phyloP scores from a whole-genome alignment of 1,140 invertebrate species.

The Ceratina calcarata region DNA sequence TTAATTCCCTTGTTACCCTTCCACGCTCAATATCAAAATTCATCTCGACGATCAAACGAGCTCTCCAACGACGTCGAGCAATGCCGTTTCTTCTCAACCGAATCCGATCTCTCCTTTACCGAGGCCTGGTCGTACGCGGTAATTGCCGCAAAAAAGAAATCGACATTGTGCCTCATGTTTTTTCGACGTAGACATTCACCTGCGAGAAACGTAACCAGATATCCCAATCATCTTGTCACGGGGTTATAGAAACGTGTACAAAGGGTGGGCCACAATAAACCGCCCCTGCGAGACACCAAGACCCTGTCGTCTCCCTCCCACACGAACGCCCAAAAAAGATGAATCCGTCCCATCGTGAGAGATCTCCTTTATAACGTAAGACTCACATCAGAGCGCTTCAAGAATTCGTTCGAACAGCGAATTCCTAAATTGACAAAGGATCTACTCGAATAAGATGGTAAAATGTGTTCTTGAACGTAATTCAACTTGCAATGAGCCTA shows the following conservation, averaged over 20 bases:
- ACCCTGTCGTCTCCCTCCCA: constrained; percentile 4
- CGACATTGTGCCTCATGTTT: constrained; percentile 57
- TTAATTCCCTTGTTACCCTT: no score
- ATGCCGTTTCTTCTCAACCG: neutral
- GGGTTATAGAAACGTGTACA: constrained; percentile 74
- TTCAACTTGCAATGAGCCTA: no score
- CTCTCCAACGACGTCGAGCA: neutral
- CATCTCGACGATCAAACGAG: no score
- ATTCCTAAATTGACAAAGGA: no score
- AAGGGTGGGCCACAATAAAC: constrained; percentile 77
- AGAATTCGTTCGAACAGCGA: no score
- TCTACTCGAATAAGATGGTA: no score
- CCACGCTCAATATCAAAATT: no score
- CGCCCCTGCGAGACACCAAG: constrained; percentile 72
- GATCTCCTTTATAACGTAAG: no score
- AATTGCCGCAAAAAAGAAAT: constrained; percentile 54
- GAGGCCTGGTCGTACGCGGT: neutral
- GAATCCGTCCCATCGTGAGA: constrained; percentile 14
- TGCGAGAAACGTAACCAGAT: constrained; percentile 72
- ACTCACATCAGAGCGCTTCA: no score
- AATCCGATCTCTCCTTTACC: constrained; percentile 10
- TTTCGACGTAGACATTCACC: constrained; percentile 75
- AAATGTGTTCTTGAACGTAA: no score
- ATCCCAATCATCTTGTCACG: constrained; percentile 77
- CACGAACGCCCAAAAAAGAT: neutral